Conservation (phyloP, 2,888 invertebrate genomes). For the Acrobasis repandana region DNA sequence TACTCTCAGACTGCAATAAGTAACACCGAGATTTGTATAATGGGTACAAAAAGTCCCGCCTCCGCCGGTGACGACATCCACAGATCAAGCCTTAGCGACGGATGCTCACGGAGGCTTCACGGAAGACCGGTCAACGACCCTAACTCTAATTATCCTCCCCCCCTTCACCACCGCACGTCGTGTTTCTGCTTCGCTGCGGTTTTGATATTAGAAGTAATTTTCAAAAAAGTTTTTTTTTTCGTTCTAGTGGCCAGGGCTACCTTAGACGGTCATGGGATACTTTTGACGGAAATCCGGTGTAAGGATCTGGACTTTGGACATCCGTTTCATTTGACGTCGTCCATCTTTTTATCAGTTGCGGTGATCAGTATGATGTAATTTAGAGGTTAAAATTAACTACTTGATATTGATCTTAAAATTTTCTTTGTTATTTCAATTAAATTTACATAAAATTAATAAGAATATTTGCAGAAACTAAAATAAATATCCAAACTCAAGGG, state of each 20-base stretch:
- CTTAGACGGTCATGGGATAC: conserved; percentile 1
- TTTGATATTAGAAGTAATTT: conserved; percentile 42
- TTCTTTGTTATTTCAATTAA: too few relatives aligned
- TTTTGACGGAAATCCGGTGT: conserved; percentile 1
- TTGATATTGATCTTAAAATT: too few relatives aligned
- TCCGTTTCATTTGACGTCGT: background rate
- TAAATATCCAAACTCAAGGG: too few relatives aligned
- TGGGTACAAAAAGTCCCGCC: conserved; percentile 23
- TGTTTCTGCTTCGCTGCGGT: conserved; percentile 43
- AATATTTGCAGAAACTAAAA: too few relatives aligned
- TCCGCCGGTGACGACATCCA: conserved; percentile 24
- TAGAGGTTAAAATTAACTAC: background rate
- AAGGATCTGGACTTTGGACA: background rate
- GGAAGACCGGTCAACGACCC: conserved; percentile 58
- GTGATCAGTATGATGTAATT: background rate
- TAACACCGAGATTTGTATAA: conserved; percentile 21
- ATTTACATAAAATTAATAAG: too few relatives aligned
- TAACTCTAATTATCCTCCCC: conserved; percentile 62
- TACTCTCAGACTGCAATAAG: conserved; percentile 5
- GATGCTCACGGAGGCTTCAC: conserved; percentile 49
- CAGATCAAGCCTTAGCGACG: conserved; percentile 42
- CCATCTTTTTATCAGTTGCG: background rate
- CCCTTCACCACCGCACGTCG: conserved; percentile 40
- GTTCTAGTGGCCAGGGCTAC: background rate
- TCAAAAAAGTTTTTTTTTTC: conserved; percentile 34